These are phyloP conservation scores for Tridacna crocea DNA, from an alignment of 2,888 invertebrate genomes.

Conservation along the genomic window DNA sequence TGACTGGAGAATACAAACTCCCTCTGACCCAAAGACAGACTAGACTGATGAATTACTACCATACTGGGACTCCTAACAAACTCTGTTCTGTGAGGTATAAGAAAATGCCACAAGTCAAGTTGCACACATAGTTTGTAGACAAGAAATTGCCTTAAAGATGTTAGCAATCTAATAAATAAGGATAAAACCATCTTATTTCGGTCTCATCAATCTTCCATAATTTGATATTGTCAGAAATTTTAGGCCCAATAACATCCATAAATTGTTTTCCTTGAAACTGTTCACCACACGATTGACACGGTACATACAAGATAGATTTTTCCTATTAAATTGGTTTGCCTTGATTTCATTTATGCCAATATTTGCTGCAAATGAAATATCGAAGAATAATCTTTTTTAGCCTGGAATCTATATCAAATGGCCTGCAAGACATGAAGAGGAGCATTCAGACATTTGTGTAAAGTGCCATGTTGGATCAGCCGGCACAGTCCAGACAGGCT, in stretches of 20 bases:
- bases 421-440: too few relatives aligned
- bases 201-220: slow-evolving; percentile 19
- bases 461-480: too few relatives aligned
- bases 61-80: too few relatives aligned
- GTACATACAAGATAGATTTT: neutral
- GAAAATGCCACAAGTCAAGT: too few relatives aligned
- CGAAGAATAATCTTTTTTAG: neutral
- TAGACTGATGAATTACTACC: too few relatives aligned
- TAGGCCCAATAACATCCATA: slow-evolving; percentile 14
- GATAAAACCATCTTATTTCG: slow-evolving; percentile 14
- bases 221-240: slow-evolving; percentile 15
- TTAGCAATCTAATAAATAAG: slow-evolving; percentile 12
- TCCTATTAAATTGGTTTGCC: neutral
- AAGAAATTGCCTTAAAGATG: neutral
- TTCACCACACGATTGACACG: slow-evolving; percentile 7
- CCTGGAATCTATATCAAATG: too few relatives aligned
- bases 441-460: too few relatives aligned
- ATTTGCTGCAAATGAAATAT: neutral
- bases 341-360: slow-evolving; percentile 1
- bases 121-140: neutral
- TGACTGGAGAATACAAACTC: too few relatives aligned
- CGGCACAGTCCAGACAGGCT: too few relatives aligned
- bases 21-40: too few relatives aligned
- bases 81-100: too few relatives aligned
- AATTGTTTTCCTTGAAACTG: slow-evolving; percentile 18